Conservation (phyloP, 92 coral and sea anemone species). For the Parazoanthus atlanticus region DNA sequence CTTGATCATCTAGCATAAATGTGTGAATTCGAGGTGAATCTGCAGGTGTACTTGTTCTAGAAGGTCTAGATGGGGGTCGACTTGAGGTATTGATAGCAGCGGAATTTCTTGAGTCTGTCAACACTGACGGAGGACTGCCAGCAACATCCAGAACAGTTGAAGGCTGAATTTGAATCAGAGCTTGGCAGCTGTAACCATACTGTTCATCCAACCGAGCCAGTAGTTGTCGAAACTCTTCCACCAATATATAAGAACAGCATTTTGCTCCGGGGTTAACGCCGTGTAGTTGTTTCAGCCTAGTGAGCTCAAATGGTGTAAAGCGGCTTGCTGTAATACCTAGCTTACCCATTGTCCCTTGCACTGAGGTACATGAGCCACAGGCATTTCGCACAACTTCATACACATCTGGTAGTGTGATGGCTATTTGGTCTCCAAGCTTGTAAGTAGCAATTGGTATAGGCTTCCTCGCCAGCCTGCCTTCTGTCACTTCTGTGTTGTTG, state of each 20-base stretch:
- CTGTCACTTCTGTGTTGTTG: not conserved
- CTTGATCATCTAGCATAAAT: slow-evolving; percentile 54
- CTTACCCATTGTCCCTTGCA: slow-evolving; percentile 57
- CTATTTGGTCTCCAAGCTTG: slow-evolving; percentile 26
- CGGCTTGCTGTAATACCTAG: slow-evolving; percentile 65
- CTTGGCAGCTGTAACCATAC: slow-evolving; percentile 34
- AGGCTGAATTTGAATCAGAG: slow-evolving; percentile 47
- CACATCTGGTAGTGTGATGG: slow-evolving; percentile 64
- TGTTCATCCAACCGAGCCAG: slow-evolving; percentile 54
- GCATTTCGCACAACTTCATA: slow-evolving; percentile 63
- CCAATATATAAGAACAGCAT: slow-evolving; percentile 66
- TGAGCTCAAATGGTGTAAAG: slow-evolving; percentile 59
- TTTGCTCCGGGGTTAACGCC: slow-evolving; percentile 65
- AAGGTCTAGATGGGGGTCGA: not conserved
- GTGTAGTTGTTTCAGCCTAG: slow-evolving; percentile 58
- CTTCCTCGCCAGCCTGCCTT: not conserved
- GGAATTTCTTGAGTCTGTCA: not conserved
- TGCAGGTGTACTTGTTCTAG: not conserved
- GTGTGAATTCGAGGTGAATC: slow-evolving; percentile 42
- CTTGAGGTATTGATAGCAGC: slow-evolving; percentile 26
- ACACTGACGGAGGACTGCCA: not conserved
- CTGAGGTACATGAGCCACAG: slow-evolving; percentile 63
- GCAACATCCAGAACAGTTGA: slow-evolving; percentile 38
- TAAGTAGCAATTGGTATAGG: slow-evolving; percentile 28
- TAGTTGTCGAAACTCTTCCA: slow-evolving; percentile 48